Base-by-base conservation (phyloP, 2,113 vertebrate species). In the Stegastes partitus region DNA sequence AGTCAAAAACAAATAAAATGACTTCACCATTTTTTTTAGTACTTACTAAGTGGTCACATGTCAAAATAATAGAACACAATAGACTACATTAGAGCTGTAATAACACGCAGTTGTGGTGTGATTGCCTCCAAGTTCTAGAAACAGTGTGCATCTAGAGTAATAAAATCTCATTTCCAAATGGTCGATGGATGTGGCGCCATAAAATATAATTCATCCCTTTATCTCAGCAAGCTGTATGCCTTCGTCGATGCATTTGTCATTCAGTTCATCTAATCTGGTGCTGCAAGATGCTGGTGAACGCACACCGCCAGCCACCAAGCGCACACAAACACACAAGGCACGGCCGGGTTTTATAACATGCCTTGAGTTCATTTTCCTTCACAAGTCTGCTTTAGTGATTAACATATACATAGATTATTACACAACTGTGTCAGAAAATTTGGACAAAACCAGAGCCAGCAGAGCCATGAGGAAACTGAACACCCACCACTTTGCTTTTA, bases 141-240 rank as follows among this genome's bases (percentile, higher is more conserved):
- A n/a, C n/a, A n/a, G 49, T 34, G 4, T 12, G 19, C 18, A 23
- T 58, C 28, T 14, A 18, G 16, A 50, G 39, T 42, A 39, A 39
- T 39, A 8, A 10, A 28, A 57, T 66, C 12, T 18, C 21, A 66
- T 75, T 77, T 87, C 19, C 11, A 74, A 73, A 73, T 34, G 23
- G 45, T 21, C 21, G 7, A 16, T 47, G 3, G 18, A 69, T 47
- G 0, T n/a, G n/a, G 34, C 50, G 16, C 37, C 63, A n/a, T 22
- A 18, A 67, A 74, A 67, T 54, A 54, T 55, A 16, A 47, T 66
- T 68, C 12, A 62, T 66, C 11, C 14, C 7, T 65, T 42, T 37
- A 42, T 64, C 15, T 49, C 18, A 69, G 42, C 49, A 78, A 57
- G 59, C 62, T 34, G 25, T 23, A 22, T 50, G 58, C 39, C 19